A percentile compares a stretch with the other conserved stretches of the same genome.
These are phyloP conservation scores for Porites australiensis DNA, from an alignment of 64 coral and sea anemone species.

Conservation along the genomic window DNA sequence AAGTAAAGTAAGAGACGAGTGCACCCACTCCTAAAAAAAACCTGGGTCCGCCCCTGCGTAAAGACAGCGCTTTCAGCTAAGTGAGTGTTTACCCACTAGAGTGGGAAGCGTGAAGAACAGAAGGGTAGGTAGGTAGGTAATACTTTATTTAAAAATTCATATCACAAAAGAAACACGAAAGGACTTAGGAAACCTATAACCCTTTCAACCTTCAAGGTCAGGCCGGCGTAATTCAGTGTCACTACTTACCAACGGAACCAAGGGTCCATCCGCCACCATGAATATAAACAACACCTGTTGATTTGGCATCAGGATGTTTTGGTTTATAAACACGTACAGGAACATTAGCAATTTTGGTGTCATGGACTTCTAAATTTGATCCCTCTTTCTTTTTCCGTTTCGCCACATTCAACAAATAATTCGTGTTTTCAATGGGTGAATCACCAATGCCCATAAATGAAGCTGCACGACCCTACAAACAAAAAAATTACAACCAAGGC, in stretches of 20 bases:
- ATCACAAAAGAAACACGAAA: too few species aligned
- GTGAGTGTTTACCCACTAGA: too few species aligned
- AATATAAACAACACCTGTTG: slow-evolving; percentile 72
- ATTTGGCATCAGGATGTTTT: not conserved
- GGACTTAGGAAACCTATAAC: too few species aligned
- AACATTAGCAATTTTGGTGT: slow-evolving; percentile 77
- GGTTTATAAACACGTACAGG: slow-evolving; percentile 86
- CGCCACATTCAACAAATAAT: not conserved
- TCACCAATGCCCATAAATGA: slow-evolving; percentile 45
- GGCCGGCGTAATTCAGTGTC: not conserved
- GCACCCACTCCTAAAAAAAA: too few species aligned
- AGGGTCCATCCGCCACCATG: slow-evolving; percentile 84
- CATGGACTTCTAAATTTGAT: slow-evolving; percentile 44
- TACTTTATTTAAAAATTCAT: too few species aligned
- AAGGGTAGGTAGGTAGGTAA: too few species aligned
- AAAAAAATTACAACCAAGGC: not conserved
- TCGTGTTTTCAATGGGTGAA: slow-evolving; percentile 29
- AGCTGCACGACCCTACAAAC: slow-evolving; percentile 27
- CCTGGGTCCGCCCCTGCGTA: too few species aligned
- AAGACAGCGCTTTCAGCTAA: too few species aligned
- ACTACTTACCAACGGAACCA: slow-evolving; percentile 70
- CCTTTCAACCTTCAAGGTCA: too few species aligned
- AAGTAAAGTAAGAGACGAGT: too few species aligned
- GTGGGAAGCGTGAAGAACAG: too few species aligned
- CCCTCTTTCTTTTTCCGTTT: not conserved